Conservation (phyloP, 2,888 invertebrate species). For the Unio pictorum region DNA sequence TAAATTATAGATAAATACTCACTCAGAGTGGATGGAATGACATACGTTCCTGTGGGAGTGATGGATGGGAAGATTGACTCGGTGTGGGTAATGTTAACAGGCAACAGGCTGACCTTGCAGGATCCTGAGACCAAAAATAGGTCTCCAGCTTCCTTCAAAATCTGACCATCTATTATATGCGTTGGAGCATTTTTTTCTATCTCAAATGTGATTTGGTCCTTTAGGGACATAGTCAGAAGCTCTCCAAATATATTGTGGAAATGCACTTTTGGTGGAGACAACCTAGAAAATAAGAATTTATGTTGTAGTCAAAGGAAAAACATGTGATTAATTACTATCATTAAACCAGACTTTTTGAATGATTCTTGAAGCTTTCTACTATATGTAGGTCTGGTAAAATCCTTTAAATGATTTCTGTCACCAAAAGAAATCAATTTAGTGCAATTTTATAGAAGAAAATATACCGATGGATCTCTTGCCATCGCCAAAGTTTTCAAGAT, state of each 20-base stretch:
- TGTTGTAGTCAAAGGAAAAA: not conserved
- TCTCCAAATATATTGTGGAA: conserved; percentile 40
- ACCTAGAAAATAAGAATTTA: conserved; percentile 13
- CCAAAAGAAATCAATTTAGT: too few species aligned
- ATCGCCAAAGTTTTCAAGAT: too few species aligned
- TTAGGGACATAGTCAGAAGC: conserved; percentile 27
- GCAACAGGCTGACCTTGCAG: conserved; percentile 33
- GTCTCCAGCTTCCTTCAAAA: conserved; percentile 39
- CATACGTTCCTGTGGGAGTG: conserved; percentile 18
- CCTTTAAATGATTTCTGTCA: too few species aligned
- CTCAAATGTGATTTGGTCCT: conserved; percentile 25
- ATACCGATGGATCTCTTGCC: too few species aligned
- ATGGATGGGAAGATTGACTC: conserved; percentile 21
- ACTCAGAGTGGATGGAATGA: conserved; percentile 17
- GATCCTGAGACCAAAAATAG: conserved; percentile 33
- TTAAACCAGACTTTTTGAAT: too few species aligned
- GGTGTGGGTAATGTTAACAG: conserved; percentile 38
- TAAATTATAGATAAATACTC: not conserved
- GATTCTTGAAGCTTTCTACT: too few species aligned
- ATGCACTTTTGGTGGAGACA: conserved; percentile 35
- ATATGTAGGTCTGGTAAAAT: too few species aligned
- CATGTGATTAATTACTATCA: not conserved
- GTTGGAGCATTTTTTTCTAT: conserved; percentile 32
- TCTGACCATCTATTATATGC: conserved; percentile 25
- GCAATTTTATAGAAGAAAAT: too few species aligned